Conservation (phyloP, 2,888 invertebrate genomes). For the Drosophila cracens region DNA sequence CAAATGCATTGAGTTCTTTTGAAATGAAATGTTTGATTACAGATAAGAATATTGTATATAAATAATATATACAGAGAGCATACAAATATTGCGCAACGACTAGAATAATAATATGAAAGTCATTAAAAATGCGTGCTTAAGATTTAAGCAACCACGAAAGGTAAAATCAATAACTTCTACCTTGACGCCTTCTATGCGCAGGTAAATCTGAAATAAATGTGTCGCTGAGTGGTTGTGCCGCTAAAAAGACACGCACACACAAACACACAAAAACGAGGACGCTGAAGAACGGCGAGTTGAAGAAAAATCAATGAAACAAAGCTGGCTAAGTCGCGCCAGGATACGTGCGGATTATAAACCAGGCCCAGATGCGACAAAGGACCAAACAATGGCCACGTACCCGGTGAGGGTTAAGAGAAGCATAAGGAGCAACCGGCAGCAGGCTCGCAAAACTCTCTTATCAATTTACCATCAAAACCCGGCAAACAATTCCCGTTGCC, state of each 20-base stretch:
- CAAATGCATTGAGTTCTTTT: neutral
- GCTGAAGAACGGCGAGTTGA: slow-evolving; percentile 12
- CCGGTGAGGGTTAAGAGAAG: slow-evolving; percentile 4
- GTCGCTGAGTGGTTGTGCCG: slow-evolving; percentile 22
- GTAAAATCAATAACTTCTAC: slow-evolving; percentile 41
- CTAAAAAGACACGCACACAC: slow-evolving; percentile 10
- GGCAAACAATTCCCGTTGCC: slow-evolving; percentile 5
- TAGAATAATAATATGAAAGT: neutral
- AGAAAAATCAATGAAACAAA: slow-evolving; percentile 60
- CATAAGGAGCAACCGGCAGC: slow-evolving; percentile 4
- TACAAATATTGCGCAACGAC: slow-evolving; percentile 1
- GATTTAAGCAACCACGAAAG: slow-evolving; percentile 14
- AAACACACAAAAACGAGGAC: slow-evolving; percentile 1
- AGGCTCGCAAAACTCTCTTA: slow-evolving; percentile 27
- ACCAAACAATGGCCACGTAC: slow-evolving; percentile 65
- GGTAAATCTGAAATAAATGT: slow-evolving; percentile 40
- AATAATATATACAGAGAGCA: neutral
- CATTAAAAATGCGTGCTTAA: slow-evolving; percentile 1
- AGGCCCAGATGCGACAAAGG: slow-evolving; percentile 32
- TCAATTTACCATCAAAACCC: slow-evolving; percentile 34
- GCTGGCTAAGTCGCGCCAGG: slow-evolving; percentile 41
- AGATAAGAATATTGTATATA: neutral
- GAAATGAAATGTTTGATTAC: neutral
- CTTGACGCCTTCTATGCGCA: slow-evolving; percentile 30
- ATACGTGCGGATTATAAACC: slow-evolving; percentile 55